A percentile compares a stretch with the other conserved stretches of the same genome.
phyloP scores from a whole-genome alignment of 2,113 vertebrate species.

The Pampusana beccarii region DNA sequence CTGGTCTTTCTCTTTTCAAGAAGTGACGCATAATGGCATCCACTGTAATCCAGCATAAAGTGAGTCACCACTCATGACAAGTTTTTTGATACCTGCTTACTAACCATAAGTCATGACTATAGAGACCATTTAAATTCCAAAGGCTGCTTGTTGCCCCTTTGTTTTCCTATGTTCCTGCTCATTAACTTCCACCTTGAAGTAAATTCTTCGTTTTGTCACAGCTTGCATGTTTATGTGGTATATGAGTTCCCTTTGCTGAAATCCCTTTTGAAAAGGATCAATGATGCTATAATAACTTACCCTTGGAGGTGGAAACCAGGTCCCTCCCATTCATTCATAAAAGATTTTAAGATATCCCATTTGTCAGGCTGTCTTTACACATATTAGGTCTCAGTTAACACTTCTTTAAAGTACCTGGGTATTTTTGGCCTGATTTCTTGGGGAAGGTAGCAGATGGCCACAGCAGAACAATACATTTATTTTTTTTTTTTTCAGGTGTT shows the following conservation, averaged over 20 bases:
- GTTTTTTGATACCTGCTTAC: background rate
- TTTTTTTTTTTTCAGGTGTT: background rate
- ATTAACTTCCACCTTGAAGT: background rate
- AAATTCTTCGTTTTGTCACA: background rate
- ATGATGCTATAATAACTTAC: background rate
- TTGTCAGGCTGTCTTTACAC: background rate
- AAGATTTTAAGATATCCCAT: background rate
- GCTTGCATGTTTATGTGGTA: rapidly evolving
- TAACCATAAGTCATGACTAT: background rate
- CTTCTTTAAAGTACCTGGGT: background rate
- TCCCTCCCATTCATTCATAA: background rate
- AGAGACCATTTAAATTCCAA: background rate
- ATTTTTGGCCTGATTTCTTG: background rate
- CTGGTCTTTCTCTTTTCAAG: background rate
- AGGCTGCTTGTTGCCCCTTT: background rate
- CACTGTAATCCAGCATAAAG: background rate
- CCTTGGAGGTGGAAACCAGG: background rate
- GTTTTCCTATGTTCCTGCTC: background rate
- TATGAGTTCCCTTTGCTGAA: background rate
- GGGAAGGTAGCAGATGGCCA: background rate
- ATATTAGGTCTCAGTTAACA: background rate
- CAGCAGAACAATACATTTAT: background rate
- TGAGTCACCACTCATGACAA: background rate
- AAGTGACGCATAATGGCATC: background rate
- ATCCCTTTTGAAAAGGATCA: background rate